Base-by-base conservation (phyloP, 2,888 invertebrate genomes). In the Cheilosia variabilis region DNA sequence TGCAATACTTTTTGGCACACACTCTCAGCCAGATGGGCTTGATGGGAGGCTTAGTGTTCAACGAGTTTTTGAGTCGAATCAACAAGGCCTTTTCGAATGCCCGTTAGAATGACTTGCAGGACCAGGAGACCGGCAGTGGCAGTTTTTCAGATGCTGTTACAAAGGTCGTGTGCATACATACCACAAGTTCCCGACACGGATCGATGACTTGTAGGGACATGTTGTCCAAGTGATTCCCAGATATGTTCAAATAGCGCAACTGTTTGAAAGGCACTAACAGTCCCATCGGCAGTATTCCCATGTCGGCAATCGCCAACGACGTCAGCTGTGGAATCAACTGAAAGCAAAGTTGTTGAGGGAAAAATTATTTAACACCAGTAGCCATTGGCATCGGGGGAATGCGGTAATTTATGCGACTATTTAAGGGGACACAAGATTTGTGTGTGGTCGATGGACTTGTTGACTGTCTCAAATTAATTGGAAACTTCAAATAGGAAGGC, bases 221-320 rank as follows among this genome's bases (percentile, higher is more conserved):
- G 77, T 91, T 91, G 89, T 91, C 91, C 90, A 97, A 93, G 90
- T 94, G 93, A 92, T 96, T 97, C 89, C 95, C 94, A 41, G 96
- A 96, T 88, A 97, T 92, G 92, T 96, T 96, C 87, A 97, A 93
- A 82, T 93, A 93, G 73, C 93, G 93, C 81, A 97, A 91, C 88
- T 94, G 93, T 60, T 90, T 89, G 86, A 92, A 92, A 24, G 92
- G 92, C 83, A 91, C 89, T 66, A 92, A 82, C 80, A 92, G 86
- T n/a, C 92, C 92, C 87, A 91, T 88, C 41, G 92, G 92, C 87
- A 92, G 86, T 62, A 90, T 88, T n/a, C 92, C 91, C 91, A 92
- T 92, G 88, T 92, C 92, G 81, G 92, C 92, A 86, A 92, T 90
- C 58, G 92, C 90, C 88, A 92, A 89, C 77, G 92, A 90, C 47